Percentiles rank a stretch among this genome's conserved stretches.
These are phyloP conservation scores for Thalpophila matura DNA, from an alignment of 2,888 invertebrate species.

Conservation along the genomic window DNA sequence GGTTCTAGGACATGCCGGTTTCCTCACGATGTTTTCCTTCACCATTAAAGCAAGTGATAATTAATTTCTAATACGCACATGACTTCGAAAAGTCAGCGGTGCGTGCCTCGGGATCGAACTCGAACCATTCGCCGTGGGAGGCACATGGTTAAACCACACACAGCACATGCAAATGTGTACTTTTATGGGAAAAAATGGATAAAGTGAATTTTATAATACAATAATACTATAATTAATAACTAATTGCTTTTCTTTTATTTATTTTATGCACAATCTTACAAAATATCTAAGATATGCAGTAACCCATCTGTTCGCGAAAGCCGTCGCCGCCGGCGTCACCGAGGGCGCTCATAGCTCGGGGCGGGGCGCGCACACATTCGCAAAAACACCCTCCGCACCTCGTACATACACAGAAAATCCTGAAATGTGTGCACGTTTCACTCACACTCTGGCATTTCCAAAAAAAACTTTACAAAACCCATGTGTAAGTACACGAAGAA, in stretches of 20 bases:
- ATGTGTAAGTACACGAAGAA: conserved; percentile 14
- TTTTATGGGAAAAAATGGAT: not conserved
- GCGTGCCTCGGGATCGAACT: no score
- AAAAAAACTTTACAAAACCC: conserved; percentile 31
- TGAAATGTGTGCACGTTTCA: conserved; percentile 19
- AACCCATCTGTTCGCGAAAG: conserved; percentile 61
- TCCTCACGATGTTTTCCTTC: no score
- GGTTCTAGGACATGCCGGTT: no score
- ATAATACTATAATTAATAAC: no score
- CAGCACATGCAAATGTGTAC: not conserved
- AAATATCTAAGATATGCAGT: conserved; percentile 61
- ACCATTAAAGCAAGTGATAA: no score
- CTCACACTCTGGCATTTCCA: conserved; percentile 15
- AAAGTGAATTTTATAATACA: not conserved
- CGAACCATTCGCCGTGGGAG: no score
- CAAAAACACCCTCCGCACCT: conserved; percentile 54
- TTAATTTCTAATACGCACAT: no score
- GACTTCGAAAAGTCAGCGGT: no score
- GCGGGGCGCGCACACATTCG: conserved; percentile 78
- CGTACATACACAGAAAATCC: conserved; percentile 58
- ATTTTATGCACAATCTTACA: conserved; percentile 5
- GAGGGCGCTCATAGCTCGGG: conserved; percentile 82
- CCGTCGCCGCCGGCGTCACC: conserved; percentile 76
- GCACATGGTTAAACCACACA: no score
- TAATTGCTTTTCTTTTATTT: not conserved